A percentile compares a stretch with the other conserved stretches of the same genome.
These are phyloP conservation scores for Ascaphus truei DNA, from an alignment of 2,113 vertebrate species.

Conservation along the genomic window DNA sequence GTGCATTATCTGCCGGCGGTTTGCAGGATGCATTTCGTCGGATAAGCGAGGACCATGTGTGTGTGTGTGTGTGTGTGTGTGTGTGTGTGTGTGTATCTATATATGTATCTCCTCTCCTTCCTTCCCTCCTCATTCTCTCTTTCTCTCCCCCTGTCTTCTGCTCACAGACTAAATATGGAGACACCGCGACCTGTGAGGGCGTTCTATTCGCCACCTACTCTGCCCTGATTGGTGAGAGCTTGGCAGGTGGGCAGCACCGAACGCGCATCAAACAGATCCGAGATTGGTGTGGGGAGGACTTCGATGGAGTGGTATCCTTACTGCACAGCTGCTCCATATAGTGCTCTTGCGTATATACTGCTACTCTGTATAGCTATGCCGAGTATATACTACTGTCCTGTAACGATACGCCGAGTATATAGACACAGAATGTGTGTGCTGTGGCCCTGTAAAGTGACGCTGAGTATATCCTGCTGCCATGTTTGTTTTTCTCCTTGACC, in stretches of 20 bases:
- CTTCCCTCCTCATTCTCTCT: rapidly evolving
- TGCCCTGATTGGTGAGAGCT: constrained; percentile 94
- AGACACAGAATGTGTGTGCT: too few relatives aligned
- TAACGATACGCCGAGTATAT: too few relatives aligned
- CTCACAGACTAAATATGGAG: constrained; percentile 94
- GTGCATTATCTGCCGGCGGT: too few relatives aligned
- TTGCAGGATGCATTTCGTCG: too few relatives aligned
- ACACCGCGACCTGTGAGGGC: constrained; percentile 97
- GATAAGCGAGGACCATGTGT: too few relatives aligned
- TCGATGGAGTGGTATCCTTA: constrained; percentile 96
- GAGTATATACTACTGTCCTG: background rate
- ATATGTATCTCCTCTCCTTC: too few relatives aligned
- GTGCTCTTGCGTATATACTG: too few relatives aligned
- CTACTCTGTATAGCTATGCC: background rate
- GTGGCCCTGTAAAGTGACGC: background rate
- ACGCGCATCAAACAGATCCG: constrained; percentile 91
- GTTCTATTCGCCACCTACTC: constrained; percentile 96
- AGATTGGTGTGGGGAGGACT: constrained; percentile 90
- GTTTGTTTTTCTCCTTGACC: constrained; percentile 61
- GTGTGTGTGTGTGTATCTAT: background rate
- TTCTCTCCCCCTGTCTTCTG: background rate
- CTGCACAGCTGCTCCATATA: background rate
- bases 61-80: background rate
- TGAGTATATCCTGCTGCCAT: background rate
- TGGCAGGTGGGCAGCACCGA: constrained; percentile 89